Conservation (phyloP, 2,113 vertebrate species). For the Leucosticte australis region DNA sequence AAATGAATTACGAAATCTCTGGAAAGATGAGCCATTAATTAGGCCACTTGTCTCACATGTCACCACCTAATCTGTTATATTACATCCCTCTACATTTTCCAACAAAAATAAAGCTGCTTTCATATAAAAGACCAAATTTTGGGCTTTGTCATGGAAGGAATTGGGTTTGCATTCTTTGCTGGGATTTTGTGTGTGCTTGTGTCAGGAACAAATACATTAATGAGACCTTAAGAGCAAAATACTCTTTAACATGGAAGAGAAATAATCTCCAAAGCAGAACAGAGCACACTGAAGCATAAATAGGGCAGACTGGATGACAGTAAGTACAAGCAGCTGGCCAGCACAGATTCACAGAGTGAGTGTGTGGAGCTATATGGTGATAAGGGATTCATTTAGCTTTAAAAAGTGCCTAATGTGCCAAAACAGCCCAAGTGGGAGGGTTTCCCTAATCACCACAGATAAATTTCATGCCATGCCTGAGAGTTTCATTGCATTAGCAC, state of each 20-base stretch:
- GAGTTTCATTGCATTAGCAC: neutral
- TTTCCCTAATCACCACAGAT: neutral
- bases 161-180: neutral
- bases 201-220: neutral
- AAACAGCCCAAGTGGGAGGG: neutral
- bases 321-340: conserved; percentile 39
- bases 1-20: neutral
- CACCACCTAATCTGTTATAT: neutral
- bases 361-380: neutral
- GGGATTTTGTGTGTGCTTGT: neutral
- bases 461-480: conserved; percentile 12
- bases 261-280: neutral
- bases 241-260: neutral
- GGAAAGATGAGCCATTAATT: neutral
- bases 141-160: neutral
- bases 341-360: conserved; percentile 26
- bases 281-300: conserved; percentile 31
- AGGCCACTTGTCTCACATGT: neutral
- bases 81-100: neutral
- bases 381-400: conserved; percentile 19
- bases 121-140: neutral
- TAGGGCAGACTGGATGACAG: conserved; percentile 2
- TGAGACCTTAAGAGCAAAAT: neutral
- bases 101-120: neutral
- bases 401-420: neutral